Percentiles rank a stretch among this genome's conserved stretches.
phyloP scores from a whole-genome alignment of 1,140 invertebrate species.

The Macrobrachium rosenbergii region DNA sequence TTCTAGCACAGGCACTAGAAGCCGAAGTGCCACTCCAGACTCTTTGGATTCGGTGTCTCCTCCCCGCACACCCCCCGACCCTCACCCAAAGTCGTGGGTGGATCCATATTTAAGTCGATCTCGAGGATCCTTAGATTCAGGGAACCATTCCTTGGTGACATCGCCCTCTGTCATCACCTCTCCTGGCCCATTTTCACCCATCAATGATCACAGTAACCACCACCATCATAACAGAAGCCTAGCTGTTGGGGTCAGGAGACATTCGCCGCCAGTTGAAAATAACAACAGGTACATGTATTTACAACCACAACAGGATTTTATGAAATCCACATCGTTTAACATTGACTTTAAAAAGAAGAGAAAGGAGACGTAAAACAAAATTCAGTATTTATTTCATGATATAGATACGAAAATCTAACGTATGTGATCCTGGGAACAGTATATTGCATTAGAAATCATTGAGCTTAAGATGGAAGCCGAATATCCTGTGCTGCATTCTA shows the following conservation, averaged over 20 bases:
- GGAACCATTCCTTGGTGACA: slow-evolving; percentile 53
- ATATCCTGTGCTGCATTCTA: too few species aligned
- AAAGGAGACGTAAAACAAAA: background rate
- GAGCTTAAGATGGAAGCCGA: too few species aligned
- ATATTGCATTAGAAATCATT: too few species aligned
- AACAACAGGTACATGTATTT: slow-evolving; percentile 4
- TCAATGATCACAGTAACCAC: slow-evolving; percentile 23
- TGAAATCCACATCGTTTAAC: too few species aligned
- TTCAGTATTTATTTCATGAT: background rate
- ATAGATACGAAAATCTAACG: too few species aligned
- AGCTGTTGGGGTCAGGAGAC: slow-evolving; percentile 22
- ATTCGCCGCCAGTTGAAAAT: slow-evolving; percentile 36
- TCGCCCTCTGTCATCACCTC: slow-evolving; percentile 43
- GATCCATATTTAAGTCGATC: slow-evolving; percentile 64
- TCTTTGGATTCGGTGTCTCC: slow-evolving; percentile 76
- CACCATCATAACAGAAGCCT: slow-evolving; percentile 6
- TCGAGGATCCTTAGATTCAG: slow-evolving; percentile 56
- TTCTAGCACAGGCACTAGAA: slow-evolving; percentile 80
- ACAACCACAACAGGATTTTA: background rate
- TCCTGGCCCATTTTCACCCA: slow-evolving; percentile 28
- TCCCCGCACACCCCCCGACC: slow-evolving; percentile 67
- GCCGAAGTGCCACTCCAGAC: slow-evolving; percentile 88
- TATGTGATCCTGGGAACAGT: too few species aligned
- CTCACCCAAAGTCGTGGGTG: slow-evolving; percentile 58
- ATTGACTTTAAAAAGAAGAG: background rate